phyloP scores from a whole-genome alignment of 2,888 invertebrate species.

The Drosophila mimetica region DNA sequence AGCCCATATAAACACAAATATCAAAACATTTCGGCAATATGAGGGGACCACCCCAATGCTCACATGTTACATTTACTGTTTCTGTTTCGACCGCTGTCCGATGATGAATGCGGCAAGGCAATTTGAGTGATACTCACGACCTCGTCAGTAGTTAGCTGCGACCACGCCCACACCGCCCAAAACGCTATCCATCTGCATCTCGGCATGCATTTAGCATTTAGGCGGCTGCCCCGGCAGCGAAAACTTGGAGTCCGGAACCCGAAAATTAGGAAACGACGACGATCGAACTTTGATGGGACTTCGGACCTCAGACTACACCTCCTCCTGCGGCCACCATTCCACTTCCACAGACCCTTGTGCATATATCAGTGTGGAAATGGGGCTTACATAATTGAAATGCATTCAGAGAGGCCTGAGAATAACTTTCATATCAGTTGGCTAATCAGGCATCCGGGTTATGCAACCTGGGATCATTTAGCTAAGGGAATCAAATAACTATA shows the following conservation, averaged over 20 bases:
- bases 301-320: slow-evolving; percentile 23
- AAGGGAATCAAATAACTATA: slow-evolving; percentile 1
- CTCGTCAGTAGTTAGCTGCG: slow-evolving; percentile 63
- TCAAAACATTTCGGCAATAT: background rate
- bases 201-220: slow-evolving; percentile 43
- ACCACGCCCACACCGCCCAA: slow-evolving; percentile 56
- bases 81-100: slow-evolving; percentile 29
- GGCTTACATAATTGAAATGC: slow-evolving; percentile 44
- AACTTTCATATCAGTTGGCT: slow-evolving; percentile 29
- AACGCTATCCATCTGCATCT: slow-evolving; percentile 60
- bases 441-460: slow-evolving; percentile 31
- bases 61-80: slow-evolving; percentile 41
- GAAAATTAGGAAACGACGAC: slow-evolving; percentile 45
- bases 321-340: slow-evolving; percentile 13
- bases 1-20: background rate
- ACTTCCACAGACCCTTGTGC: slow-evolving; percentile 3
- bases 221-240: slow-evolving; percentile 9
- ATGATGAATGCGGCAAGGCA: slow-evolving; percentile 54
- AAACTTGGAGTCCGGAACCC: slow-evolving; percentile 24
- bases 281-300: slow-evolving; percentile 47
- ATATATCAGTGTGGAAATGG: slow-evolving; percentile 22
- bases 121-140: slow-evolving; percentile 73
- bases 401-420: slow-evolving; percentile 35
- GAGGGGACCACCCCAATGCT: slow-evolving; percentile 34
- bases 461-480: too few relatives aligned